Evolutionary conservation across 2,888 invertebrate species (phyloP).

Genomic region (Drosophila tripunctata): DNA sequence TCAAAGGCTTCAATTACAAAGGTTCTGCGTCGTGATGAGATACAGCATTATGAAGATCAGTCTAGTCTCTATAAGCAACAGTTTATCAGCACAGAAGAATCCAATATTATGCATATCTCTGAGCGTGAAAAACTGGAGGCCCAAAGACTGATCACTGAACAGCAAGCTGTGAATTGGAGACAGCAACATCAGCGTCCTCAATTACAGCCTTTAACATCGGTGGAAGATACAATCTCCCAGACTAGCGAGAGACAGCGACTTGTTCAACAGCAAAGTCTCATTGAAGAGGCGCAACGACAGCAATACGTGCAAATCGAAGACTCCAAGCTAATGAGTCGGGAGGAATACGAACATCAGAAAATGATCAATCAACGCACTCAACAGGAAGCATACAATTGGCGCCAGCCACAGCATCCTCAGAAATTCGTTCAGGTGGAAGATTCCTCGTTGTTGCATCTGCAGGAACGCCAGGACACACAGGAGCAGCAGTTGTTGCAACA

Average conservation of each 20-base stretch:
- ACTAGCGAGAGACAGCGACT: constrained; percentile 60
- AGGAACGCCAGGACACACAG: constrained; percentile 77
- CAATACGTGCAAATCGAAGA: constrained; percentile 76
- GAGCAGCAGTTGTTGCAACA: constrained; percentile 73
- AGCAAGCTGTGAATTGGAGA: constrained; percentile 82
- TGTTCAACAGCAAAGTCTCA: constrained; percentile 74
- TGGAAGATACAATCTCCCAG: constrained; percentile 70
- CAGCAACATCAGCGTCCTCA: constrained; percentile 66
- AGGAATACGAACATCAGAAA: constrained; percentile 73
- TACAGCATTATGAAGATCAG: constrained; percentile 75
- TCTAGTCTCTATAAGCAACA: constrained; percentile 74
- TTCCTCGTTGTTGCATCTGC: constrained; percentile 66
- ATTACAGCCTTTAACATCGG: constrained; percentile 69
- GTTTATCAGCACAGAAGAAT: constrained; percentile 81
- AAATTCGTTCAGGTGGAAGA: constrained; percentile 79
- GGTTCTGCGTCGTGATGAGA: constrained; percentile 77
- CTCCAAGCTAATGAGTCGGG: constrained; percentile 75
- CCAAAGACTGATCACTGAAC: constrained; percentile 77
- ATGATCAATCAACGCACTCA: constrained; percentile 62
- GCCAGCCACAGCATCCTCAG: constrained; percentile 79
- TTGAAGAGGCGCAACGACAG: constrained; percentile 70
- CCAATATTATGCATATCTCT: constrained; percentile 82
- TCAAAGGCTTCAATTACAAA: constrained; percentile 81
- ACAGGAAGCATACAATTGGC: constrained; percentile 75
- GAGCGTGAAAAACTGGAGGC: constrained; percentile 81